phyloP scores from a whole-genome alignment of 2,888 invertebrate genomes.

The Trissolcus brochymenae region DNA sequence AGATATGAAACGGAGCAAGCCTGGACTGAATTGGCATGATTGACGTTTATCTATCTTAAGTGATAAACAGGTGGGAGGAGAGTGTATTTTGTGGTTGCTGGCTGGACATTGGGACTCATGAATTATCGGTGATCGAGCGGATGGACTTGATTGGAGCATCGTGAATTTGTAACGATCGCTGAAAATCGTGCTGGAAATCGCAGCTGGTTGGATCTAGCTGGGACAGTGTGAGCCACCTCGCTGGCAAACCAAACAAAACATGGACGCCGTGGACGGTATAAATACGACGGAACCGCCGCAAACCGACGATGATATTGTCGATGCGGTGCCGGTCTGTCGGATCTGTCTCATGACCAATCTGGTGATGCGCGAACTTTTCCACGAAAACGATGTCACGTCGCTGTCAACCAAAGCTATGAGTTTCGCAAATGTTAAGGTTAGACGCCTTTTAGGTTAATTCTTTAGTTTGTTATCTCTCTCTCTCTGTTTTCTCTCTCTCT shows the following conservation, averaged over 20 bases:
- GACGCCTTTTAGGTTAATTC: slow-evolving; percentile 54
- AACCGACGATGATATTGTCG: slow-evolving; percentile 64
- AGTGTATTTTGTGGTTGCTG: neutral
- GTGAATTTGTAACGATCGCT: neutral
- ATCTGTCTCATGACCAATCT: slow-evolving; percentile 69
- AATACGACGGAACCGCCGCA: slow-evolving; percentile 67
- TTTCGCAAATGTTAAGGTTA: slow-evolving; percentile 74
- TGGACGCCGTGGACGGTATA: slow-evolving; percentile 73
- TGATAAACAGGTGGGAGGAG: slow-evolving; percentile 38
- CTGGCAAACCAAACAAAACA: slow-evolving; percentile 64
- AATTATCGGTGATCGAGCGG: neutral
- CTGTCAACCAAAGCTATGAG: slow-evolving; percentile 73
- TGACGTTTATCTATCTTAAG: slow-evolving; percentile 25
- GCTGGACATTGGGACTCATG: slow-evolving; percentile 4
- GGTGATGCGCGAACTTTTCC: slow-evolving; percentile 70
- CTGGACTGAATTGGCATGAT: slow-evolving; percentile 20
- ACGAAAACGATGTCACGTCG: slow-evolving; percentile 64
- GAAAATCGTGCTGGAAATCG: neutral
- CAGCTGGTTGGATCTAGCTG: slow-evolving; percentile 1
- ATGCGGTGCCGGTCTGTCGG: slow-evolving; percentile 69
- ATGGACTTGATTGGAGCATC: neutral
- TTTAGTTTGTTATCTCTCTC: neutral
- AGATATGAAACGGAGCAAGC: no score
- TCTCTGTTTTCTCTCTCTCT: neutral
- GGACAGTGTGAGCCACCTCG: slow-evolving; percentile 20